phyloP scores from a whole-genome alignment of 1,140 invertebrate species.

The Nephila pilipes region DNA sequence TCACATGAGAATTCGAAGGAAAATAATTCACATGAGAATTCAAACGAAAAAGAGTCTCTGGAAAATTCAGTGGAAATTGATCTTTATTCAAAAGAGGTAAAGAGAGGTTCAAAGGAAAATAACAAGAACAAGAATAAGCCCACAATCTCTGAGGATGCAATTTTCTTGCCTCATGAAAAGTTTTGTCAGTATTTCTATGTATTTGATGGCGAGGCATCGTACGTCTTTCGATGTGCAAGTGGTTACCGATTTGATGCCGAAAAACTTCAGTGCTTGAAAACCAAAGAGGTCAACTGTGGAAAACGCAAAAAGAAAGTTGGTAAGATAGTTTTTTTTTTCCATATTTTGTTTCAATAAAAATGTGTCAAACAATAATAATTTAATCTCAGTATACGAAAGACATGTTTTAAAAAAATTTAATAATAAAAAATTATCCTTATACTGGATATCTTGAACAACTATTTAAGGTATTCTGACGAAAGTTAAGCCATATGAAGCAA shows the following conservation, averaged over 20 bases:
- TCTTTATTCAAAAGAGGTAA: neutral
- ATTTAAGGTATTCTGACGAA: no score
- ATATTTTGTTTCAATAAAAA: no score
- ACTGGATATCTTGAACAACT: no score
- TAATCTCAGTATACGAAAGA: no score
- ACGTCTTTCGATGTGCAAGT: neutral
- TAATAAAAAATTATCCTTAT: no score
- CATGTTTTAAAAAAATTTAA: no score
- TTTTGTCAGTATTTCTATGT: slow-evolving; percentile 72
- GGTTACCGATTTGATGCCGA: slow-evolving; percentile 53
- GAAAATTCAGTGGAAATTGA: neutral
- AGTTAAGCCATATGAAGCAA: no score
- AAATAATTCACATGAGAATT: neutral
- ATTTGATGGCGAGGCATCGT: slow-evolving; percentile 36
- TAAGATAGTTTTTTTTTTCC: neutral
- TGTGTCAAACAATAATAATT: no score
- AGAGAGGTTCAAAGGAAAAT: neutral
- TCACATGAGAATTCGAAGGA: neutral
- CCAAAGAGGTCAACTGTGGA: slow-evolving; percentile 57
- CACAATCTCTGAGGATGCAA: slow-evolving; percentile 28
- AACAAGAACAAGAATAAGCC: neutral
- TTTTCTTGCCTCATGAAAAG: slow-evolving; percentile 64
- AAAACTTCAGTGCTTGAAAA: slow-evolving; percentile 48
- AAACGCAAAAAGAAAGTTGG: slow-evolving; percentile 66
- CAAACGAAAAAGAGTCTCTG: neutral